These are phyloP conservation scores for Cygnus olor DNA, from an alignment of 2,797 vertebrate genomes.

Conservation along the genomic window DNA sequence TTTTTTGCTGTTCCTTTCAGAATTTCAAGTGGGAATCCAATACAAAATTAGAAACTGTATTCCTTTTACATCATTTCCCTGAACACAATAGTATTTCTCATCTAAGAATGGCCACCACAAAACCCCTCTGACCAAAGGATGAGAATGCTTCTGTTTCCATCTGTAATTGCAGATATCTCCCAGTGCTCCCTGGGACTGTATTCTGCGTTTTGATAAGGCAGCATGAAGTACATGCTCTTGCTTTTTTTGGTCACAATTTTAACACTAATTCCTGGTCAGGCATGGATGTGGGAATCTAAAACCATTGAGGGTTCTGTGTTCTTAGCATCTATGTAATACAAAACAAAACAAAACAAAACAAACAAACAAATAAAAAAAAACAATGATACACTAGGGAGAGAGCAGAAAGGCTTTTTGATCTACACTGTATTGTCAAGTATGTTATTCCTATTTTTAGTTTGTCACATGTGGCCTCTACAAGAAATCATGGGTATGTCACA, in stretches of 20 bases:
- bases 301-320: not conserved
- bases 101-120: not conserved
- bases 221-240: not conserved
- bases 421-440: rapidly evolving
- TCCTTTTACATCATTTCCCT: not conserved
- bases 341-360: no score
- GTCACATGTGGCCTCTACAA: not conserved
- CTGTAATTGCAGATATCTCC: not conserved
- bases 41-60: not conserved
- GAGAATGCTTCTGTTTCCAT: not conserved
- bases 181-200: rapidly evolving
- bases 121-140: not conserved
- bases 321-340: not conserved
- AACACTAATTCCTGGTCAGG: not conserved
- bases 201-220: not conserved
- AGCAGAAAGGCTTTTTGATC: not conserved
- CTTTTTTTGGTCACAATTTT: not conserved
- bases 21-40: not conserved
- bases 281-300: not conserved
- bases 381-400: not conserved
- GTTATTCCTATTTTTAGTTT: not conserved
- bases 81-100: not conserved
- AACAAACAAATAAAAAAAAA: no score
- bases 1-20: not conserved
- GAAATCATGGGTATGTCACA: not conserved